Percentiles rank a stretch among this genome's conserved stretches.
phyloP scores from a whole-genome alignment of 2,113 vertebrate genomes.

The Ascaphus truei region DNA sequence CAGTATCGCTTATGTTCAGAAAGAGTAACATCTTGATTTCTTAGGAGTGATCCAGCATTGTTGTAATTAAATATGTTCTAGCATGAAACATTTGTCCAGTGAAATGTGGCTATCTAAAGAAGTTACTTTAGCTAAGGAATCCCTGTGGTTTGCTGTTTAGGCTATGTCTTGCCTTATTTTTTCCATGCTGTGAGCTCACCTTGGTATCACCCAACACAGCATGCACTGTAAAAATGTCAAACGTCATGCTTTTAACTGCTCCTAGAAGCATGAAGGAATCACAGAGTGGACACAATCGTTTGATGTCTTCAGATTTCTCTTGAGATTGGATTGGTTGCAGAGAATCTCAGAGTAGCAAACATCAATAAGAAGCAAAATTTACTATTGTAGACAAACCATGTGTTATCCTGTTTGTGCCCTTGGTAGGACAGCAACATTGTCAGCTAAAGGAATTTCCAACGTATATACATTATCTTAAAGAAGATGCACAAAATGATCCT shows the following conservation, averaged over 20 bases:
- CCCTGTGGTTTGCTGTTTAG: constrained; percentile 33
- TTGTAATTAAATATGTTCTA: constrained; percentile 27
- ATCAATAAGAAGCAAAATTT: neutral
- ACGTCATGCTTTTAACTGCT: constrained; percentile 30
- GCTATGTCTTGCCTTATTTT: constrained; percentile 31
- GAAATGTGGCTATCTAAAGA: constrained; percentile 28
- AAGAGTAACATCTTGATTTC: neutral
- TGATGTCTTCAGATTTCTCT: constrained; percentile 26
- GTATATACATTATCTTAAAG: too few species aligned
- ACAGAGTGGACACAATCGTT: constrained; percentile 27
- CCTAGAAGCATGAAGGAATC: constrained; percentile 22
- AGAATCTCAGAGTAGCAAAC: neutral
- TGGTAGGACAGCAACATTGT: too few species aligned
- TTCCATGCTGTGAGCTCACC: constrained; percentile 35
- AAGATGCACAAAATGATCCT: too few species aligned
- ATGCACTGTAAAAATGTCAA: constrained; percentile 25
- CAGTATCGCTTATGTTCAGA: neutral
- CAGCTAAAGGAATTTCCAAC: too few species aligned
- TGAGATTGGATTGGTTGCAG: neutral
- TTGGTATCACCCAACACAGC: constrained; percentile 27
- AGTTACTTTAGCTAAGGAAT: constrained; percentile 21
- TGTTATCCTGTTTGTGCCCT: neutral
- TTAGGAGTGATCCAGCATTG: neutral
- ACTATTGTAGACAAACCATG: neutral
- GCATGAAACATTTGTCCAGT: constrained; percentile 14